These are phyloP conservation scores for Cricetomys ansorgei DNA, from an alignment of 2,113 vertebrate genomes.

Conservation along the genomic window DNA sequence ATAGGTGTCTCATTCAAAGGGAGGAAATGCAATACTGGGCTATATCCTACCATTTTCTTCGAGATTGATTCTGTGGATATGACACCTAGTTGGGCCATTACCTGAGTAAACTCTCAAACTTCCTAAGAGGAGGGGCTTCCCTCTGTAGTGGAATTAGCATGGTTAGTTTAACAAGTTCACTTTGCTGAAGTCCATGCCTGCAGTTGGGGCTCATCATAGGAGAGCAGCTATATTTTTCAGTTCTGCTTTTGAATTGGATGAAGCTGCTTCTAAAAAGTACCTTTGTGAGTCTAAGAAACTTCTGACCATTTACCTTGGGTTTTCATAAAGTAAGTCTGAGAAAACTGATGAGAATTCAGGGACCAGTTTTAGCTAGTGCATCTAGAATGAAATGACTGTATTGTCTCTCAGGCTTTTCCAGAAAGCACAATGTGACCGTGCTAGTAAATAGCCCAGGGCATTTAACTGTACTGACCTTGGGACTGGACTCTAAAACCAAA, in stretches of 20 bases:
- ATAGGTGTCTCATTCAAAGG: not conserved
- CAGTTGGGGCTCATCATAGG: not conserved
- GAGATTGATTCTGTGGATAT: not conserved
- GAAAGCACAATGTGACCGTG: not conserved
- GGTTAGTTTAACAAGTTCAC: no score
- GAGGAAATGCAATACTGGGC: not conserved
- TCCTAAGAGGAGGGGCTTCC: not conserved
- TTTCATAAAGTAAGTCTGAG: not conserved
- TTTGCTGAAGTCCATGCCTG: not conserved
- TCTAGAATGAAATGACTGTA: slow-evolving; percentile 36
- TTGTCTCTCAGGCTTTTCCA: slow-evolving; percentile 27
- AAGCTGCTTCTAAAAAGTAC: slow-evolving; percentile 4
- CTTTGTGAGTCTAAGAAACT: not conserved
- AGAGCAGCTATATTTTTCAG: fast-evolving
- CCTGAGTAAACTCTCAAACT: not conserved
- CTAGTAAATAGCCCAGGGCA: slow-evolving; percentile 39
- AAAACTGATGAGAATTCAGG: not conserved
- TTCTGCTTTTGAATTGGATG: not conserved
- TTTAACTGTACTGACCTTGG: slow-evolving; percentile 44
- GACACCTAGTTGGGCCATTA: not conserved
- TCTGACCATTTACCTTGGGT: not conserved
- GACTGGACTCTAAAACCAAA: slow-evolving; percentile 35
- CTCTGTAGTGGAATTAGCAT: not conserved
- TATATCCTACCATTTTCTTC: not conserved
- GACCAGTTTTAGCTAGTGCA: not conserved